Evolutionary conservation across 2,797 vertebrate genomes (phyloP), one percentile per base, ranked within the genome.

Genomic region (Gorsachius magnificus): DNA sequence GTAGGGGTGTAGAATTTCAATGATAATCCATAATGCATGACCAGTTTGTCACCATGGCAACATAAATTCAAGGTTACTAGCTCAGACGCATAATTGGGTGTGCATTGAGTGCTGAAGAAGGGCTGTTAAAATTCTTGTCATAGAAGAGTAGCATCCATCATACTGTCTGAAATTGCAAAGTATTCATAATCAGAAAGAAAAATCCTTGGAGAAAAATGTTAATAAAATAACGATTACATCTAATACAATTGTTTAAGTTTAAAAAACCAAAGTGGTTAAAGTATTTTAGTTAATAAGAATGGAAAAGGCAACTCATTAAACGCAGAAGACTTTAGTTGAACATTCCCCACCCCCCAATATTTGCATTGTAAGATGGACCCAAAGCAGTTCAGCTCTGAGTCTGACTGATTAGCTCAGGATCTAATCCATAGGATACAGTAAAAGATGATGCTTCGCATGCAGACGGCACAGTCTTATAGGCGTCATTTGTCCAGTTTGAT

Each of bases 21-120:
- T 99, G 99, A 99, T 99, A 99, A 99, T 99, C 99, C 99, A 99
- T 99, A 99, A 99, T 99, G 99, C 99, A 99, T 99, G 99, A 99
- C 99, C 99, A 99, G 98, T 99, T 99, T 98, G 99, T 99, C 98
- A 84, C 99, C 99, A 99, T 99, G 99, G 99, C 98, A 99, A 99
- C 99, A 99, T 99, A 99, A 99, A 99, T 99, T 99, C 99, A 99
- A 99, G 99, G 99, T 99, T 99, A 99, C 99, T 98, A 98, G 99
- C 99, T 99, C 99, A 99, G 99, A 99, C 98, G 98, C 99, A 99
- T 99, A 99, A 99, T 99, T 99, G 99, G 99, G 99, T 99, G 99
- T 98, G 98, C 99, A 98, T 97, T 98, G 99, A 99, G 99, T 98
- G 98, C 99, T 98, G 99, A 98, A 99, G 99, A 98, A 99, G 98